Percentiles rank a stretch among this genome's conserved stretches.
Conservation (phyloP, 2,888 invertebrate genomes). For the Tetragonisca angustula region DNA sequence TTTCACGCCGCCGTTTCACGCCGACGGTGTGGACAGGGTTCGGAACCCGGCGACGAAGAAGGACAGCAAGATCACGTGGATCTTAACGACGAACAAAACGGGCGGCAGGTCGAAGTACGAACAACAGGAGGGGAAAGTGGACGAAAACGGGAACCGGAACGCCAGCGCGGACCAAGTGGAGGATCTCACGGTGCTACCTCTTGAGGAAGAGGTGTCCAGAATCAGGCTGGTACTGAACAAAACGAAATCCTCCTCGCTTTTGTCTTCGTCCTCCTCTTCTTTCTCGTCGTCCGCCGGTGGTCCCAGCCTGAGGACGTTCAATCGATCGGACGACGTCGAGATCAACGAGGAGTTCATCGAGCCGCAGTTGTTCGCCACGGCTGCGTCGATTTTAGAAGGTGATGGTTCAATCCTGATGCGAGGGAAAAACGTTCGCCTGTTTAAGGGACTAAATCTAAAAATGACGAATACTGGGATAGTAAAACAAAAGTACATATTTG, state of each 20-base stretch:
- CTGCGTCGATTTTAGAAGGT: constrained; percentile 78
- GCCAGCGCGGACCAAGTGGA: constrained; percentile 57
- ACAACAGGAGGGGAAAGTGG: constrained; percentile 66
- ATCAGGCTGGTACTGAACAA: constrained; percentile 75
- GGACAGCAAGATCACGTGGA: constrained; percentile 76
- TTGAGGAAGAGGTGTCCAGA: constrained; percentile 72
- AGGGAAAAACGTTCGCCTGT: no score
- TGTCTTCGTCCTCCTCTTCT: constrained; percentile 52
- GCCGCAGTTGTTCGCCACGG: constrained; percentile 75
- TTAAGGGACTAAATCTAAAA: no score
- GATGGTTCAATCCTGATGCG: neutral
- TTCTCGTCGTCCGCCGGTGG: constrained; percentile 49
- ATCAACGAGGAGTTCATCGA: constrained; percentile 74
- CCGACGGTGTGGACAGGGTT: constrained; percentile 45
- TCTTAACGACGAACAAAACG: constrained; percentile 72
- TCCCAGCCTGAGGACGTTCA: constrained; percentile 68
- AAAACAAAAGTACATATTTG: no score
- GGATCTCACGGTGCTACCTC: constrained; percentile 72
- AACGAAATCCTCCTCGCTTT: constrained; percentile 64
- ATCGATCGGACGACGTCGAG: constrained; percentile 73
- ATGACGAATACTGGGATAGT: no score
- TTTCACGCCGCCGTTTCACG: constrained; percentile 29
- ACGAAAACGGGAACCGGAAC: constrained; percentile 48
- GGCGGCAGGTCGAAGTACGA: constrained; percentile 66
- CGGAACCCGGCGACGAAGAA: constrained; percentile 63